Conservation (phyloP, 2,113 vertebrate genomes). For the Otis tarda region DNA sequence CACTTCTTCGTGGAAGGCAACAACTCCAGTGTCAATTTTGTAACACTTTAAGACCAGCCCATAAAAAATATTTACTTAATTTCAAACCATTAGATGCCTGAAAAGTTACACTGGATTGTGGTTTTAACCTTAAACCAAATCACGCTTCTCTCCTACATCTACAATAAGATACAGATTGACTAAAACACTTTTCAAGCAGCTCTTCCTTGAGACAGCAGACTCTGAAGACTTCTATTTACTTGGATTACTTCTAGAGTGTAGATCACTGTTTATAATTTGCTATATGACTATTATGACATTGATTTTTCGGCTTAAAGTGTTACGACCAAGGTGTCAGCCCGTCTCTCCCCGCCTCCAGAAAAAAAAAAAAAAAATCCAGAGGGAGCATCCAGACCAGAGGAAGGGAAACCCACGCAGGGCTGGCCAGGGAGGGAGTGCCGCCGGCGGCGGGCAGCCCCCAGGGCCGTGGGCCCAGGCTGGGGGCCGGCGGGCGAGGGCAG, state of each 20-base stretch:
- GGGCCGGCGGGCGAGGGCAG: no score
- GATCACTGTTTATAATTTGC: accelerated
- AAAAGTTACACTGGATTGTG: not conserved
- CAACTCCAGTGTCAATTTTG: not conserved
- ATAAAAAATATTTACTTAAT: not conserved
- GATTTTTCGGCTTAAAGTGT: not conserved
- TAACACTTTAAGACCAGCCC: not conserved
- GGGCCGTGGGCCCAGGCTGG: not conserved
- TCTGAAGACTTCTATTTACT: accelerated
- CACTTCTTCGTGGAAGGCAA: not conserved
- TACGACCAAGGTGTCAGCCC: not conserved
- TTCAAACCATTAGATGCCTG: not conserved
- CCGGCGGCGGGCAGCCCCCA: no score
- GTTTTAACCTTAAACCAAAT: not conserved
- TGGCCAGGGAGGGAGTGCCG: not conserved
- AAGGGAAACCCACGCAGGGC: no score
- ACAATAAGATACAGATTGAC: accelerated
- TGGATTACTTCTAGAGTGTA: accelerated
- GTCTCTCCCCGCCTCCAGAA: not conserved
- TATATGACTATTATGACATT: no score
- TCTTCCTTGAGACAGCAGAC: not conserved
- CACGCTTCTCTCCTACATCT: accelerated
- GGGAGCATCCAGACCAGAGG: no score
- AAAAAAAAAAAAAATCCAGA: no score
- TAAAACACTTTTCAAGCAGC: not conserved